A percentile compares a stretch with the other conserved stretches of the same genome.
Conservation (phyloP, 2,888 invertebrate genomes). For the Drosophila meridionalis region DNA sequence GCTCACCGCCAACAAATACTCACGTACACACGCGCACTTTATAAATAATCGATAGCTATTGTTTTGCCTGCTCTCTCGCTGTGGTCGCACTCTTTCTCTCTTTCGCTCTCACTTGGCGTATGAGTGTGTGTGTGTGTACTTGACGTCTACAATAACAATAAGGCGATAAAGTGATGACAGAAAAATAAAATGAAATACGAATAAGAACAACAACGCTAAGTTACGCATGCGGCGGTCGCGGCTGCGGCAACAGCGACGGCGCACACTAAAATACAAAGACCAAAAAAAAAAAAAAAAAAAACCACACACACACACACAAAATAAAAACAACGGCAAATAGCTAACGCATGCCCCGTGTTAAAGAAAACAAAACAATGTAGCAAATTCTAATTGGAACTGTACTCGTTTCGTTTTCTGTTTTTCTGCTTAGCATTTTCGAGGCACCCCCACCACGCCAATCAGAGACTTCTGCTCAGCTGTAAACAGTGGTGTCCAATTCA, state of each 20-base stretch:
- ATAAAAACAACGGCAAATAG: slow-evolving; percentile 6
- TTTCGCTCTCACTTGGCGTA: slow-evolving; percentile 9
- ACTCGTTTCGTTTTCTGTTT: slow-evolving; percentile 34
- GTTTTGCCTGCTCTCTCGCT: slow-evolving; percentile 31
- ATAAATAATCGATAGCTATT: slow-evolving; percentile 67
- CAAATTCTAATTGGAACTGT: slow-evolving; percentile 65
- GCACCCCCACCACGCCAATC: slow-evolving; percentile 7
- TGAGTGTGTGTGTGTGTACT: slow-evolving; percentile 28
- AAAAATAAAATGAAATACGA: slow-evolving; percentile 34
- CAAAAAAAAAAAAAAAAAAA: slow-evolving; percentile 13
- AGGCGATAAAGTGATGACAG: slow-evolving; percentile 44
- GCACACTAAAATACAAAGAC: slow-evolving; percentile 41
- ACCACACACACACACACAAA: background rate
- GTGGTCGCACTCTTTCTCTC: slow-evolving; percentile 12
- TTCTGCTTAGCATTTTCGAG: slow-evolving; percentile 14
- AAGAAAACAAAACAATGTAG: slow-evolving; percentile 8
- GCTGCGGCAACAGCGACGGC: slow-evolving; percentile 57
- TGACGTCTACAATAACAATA: slow-evolving; percentile 51
- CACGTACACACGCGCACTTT: slow-evolving; percentile 30
- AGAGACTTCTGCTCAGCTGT: slow-evolving; percentile 9
- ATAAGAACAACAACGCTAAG: slow-evolving; percentile 38
- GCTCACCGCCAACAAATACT: slow-evolving; percentile 29
- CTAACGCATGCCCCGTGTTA: slow-evolving; percentile 48
- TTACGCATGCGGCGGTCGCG: slow-evolving; percentile 69
- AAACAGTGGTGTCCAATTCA: slow-evolving; percentile 39